Base-by-base conservation (phyloP, 1,140 invertebrate species). In the Nylanderia fulva region DNA sequence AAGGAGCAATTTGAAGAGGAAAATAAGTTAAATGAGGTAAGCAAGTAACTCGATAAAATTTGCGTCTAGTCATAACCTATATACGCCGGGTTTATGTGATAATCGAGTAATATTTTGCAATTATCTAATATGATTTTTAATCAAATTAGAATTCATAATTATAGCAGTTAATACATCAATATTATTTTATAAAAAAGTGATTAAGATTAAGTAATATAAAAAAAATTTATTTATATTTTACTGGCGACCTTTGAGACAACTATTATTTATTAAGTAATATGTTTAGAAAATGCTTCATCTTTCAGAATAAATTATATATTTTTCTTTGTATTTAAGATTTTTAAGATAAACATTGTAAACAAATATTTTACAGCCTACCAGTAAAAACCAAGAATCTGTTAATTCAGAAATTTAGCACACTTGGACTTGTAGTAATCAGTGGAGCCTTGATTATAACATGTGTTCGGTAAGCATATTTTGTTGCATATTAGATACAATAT, bases 1-100 rank as follows among this genome's bases (percentile, higher is more conserved):
- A 48, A 58, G 60, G 56, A 84, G 24, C 54, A 48, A 82, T 13
- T 29, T 63, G 45, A 1, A 8, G 11, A 39, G 21, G 21, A 68
- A 36, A 13, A 48, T 1, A 13, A 33, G 0, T 61, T 42, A 72
- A 84, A 86, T 68, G 66, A 82, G 48, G 86, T 88, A 68, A 58
- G 0, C 2, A 27, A 42, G 21, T 36, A 1, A 2, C 4, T 60
- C 42, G 5, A n/a, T 27, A 21, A 33, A 27, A n/a, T 13, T 24
- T 24, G 13, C 45, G 2, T 61, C 11, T 9, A 15, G 29, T 33
- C 18, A 54, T 79, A 79, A 79, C 63, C 76, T 79, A n/a, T 79
- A n/a, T 79, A 54, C 29, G 13, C 27, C 3, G 27, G 0, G n/a
- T 33, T n/a, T 11, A 33, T 64, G 13, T 48, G 15, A 18, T 13